A percentile compares a stretch with the other conserved stretches of the same genome.
phyloP scores from a whole-genome alignment of 2,113 vertebrate genomes.

The Baryphthengus martii region DNA sequence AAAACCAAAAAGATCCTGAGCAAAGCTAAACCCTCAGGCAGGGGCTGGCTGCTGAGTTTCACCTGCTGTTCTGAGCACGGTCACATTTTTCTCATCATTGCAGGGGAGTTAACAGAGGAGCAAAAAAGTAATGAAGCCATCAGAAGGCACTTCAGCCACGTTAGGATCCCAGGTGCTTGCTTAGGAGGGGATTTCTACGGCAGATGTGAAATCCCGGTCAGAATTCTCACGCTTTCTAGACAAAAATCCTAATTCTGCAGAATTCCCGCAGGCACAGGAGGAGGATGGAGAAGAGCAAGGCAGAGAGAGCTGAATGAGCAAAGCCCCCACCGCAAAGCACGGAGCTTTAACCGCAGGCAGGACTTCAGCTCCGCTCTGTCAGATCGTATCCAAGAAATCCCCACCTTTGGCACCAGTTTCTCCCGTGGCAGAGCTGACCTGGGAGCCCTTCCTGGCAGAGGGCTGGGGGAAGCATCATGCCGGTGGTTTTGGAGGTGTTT shows the following conservation, averaged over 20 bases:
- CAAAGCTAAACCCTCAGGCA: background rate
- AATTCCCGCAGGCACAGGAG: background rate
- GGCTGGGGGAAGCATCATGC: background rate
- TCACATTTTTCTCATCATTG: fast-evolving
- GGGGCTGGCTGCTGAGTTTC: background rate
- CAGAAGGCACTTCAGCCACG: background rate
- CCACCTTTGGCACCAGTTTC: background rate
- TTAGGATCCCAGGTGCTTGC: background rate
- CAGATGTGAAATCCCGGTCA: background rate
- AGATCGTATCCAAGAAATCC: background rate
- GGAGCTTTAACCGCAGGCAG: background rate
- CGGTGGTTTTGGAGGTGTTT: fast-evolving
- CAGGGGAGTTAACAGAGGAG: background rate
- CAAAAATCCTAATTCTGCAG: background rate
- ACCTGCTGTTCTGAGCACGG: background rate
- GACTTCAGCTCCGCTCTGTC: background rate
- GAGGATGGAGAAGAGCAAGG: background rate
- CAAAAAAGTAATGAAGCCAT: background rate
- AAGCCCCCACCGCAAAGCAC: background rate
- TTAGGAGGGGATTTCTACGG: background rate
- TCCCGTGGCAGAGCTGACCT: background rate
- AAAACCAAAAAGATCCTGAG: background rate
- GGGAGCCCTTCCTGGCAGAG: background rate
- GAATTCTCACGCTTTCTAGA: background rate
- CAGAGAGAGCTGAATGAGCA: background rate